These are phyloP conservation scores for Nesoenas mayeri DNA, from an alignment of 2,113 vertebrate genomes.

Conservation along the genomic window DNA sequence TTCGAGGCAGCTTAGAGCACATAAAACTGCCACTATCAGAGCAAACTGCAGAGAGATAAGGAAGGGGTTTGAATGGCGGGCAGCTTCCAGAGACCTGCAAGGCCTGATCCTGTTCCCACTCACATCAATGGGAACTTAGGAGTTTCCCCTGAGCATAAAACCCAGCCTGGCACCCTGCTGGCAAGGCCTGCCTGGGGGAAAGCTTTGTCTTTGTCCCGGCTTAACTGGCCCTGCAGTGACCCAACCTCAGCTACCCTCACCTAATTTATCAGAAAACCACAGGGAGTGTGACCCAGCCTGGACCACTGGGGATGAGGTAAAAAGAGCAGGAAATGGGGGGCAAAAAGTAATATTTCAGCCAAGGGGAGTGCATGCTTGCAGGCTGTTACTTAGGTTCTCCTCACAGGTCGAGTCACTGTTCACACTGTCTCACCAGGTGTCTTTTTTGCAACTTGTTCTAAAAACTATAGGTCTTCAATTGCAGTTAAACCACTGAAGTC, in stretches of 20 bases:
- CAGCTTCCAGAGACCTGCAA: not conserved
- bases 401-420: not conserved
- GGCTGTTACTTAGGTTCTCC: not conserved
- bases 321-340: not conserved
- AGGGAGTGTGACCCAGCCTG: not conserved
- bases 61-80: not conserved
- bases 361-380: not conserved
- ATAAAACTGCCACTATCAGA: not conserved
- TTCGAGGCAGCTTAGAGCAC: not conserved
- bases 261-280: not conserved
- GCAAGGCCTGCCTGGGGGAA: not conserved
- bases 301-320: not conserved
- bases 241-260: not conserved
- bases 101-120: not conserved
- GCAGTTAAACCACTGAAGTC: not conserved
- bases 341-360: not conserved
- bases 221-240: not conserved
- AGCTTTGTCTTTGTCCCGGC: not conserved
- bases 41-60: constrained; percentile 28
- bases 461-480: not conserved
- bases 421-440: not conserved
- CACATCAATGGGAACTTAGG: not conserved
- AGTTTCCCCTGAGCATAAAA: not conserved
- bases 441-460: not conserved
- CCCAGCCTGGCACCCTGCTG: not conserved